phyloP scores from a whole-genome alignment of 2,113 vertebrate genomes.

The Saguinus imperator region DNA sequence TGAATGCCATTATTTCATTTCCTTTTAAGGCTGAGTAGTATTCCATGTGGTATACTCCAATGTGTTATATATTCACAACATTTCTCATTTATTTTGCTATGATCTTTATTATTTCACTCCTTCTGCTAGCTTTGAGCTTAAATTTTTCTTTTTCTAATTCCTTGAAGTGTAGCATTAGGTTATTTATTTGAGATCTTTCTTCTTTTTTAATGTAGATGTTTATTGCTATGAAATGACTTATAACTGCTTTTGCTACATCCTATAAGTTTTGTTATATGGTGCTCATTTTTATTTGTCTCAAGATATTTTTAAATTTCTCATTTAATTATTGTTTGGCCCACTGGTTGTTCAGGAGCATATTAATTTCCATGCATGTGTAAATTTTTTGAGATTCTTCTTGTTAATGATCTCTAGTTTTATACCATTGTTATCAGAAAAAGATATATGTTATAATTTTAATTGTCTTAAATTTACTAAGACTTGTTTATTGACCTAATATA shows the following conservation, averaged over 20 bases:
- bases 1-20: no score
- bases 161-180: not conserved
- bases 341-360: not conserved
- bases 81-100: not conserved
- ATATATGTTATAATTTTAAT: not conserved
- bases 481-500: not conserved
- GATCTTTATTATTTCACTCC: not conserved
- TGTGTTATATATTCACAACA: no score
- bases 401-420: not conserved
- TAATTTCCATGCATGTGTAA: not conserved
- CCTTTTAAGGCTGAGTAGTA: no score
- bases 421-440: not conserved
- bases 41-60: no score
- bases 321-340: not conserved
- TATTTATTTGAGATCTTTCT: not conserved
- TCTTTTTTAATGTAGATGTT: not conserved
- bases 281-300: not conserved
- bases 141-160: not conserved
- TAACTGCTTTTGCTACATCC: not conserved
- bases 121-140: not conserved
- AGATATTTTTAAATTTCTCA: not conserved
- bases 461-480: not conserved
- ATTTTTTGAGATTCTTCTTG: not conserved
- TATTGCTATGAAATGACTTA: not conserved
- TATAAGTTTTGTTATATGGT: not conserved